phyloP scores from a whole-genome alignment of 2,113 vertebrate genomes.

The Tapirus terrestris region DNA sequence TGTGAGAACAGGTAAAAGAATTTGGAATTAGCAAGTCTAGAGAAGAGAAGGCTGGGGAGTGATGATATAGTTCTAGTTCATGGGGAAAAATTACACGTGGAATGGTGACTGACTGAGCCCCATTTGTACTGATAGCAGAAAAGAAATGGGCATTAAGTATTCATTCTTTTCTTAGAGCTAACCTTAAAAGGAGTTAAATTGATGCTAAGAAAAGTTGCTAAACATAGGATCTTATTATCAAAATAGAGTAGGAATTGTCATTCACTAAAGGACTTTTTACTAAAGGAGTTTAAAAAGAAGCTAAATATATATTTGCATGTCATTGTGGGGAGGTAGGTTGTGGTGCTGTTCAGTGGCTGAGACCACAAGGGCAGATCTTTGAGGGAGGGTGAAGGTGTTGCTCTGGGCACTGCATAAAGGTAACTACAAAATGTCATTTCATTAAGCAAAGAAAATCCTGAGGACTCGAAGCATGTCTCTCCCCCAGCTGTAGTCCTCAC shows the following conservation, averaged over 20 bases:
- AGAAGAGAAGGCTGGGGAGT: not conserved
- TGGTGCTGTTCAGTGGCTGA: not conserved
- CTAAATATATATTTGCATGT: not conserved
- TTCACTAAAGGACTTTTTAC: not conserved
- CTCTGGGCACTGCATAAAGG: not conserved
- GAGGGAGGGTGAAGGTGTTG: not conserved
- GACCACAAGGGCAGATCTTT: not conserved
- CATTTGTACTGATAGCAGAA: not conserved
- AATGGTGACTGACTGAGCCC: not conserved
- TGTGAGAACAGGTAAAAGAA: not conserved
- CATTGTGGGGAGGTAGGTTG: not conserved
- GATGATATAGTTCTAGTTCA: not conserved
- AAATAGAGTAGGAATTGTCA: not conserved
- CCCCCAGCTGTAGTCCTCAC: not conserved
- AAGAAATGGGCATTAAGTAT: not conserved
- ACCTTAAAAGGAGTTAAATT: not conserved
- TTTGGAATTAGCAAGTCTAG: not conserved
- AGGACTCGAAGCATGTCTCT: not conserved
- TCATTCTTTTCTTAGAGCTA: not conserved
- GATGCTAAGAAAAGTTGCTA: not conserved
- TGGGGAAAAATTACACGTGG: not conserved
- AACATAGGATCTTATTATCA: not conserved
- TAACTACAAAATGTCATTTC: not conserved
- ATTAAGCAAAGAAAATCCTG: not conserved
- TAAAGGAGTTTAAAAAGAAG: not conserved